A percentile compares a stretch with the other conserved stretches of the same genome.
These are phyloP conservation scores for Spea hammondii DNA, from an alignment of 2,797 vertebrate species.

Conservation along the genomic window DNA sequence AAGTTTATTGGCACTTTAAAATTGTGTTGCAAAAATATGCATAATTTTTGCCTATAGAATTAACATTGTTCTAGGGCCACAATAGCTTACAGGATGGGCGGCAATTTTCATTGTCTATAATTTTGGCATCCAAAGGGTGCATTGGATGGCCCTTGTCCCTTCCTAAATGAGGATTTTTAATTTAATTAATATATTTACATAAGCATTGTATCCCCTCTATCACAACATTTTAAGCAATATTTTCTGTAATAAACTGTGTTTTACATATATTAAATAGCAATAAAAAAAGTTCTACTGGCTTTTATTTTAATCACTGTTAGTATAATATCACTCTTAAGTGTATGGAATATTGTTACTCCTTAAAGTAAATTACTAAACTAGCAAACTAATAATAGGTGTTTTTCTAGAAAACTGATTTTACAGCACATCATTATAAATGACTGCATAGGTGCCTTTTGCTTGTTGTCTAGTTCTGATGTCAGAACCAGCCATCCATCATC, in stretches of 20 bases:
- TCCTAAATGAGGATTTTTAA: too few species aligned
- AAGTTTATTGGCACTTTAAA: too few species aligned
- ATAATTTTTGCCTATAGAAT: too few species aligned
- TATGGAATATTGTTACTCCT: slow-evolving; percentile 13
- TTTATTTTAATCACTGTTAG: not conserved
- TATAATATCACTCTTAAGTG: slow-evolving; percentile 3
- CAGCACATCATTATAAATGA: slow-evolving; percentile 49
- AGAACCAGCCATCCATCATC: slow-evolving; percentile 42
- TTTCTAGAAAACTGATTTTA: slow-evolving; percentile 39
- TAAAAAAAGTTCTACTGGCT: not conserved
- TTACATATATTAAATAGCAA: too few species aligned
- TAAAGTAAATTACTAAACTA: slow-evolving; percentile 28
- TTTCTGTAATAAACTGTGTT: not conserved
- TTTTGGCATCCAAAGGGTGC: too few species aligned
- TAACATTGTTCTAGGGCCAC: too few species aligned
- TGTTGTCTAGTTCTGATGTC: slow-evolving; percentile 46
- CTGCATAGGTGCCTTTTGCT: slow-evolving; percentile 38
- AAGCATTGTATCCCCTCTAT: too few species aligned
- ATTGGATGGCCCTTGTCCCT: too few species aligned
- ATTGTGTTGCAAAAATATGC: too few species aligned
- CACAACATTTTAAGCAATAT: not conserved
- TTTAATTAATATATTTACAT: too few species aligned
- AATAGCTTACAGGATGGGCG: too few species aligned
- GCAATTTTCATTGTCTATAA: too few species aligned
- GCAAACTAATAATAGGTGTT: slow-evolving; percentile 19